Percentiles rank a stretch among this genome's conserved stretches.
Conservation (phyloP, 2,888 invertebrate species). For the Himalopsyche kuldschensis region DNA sequence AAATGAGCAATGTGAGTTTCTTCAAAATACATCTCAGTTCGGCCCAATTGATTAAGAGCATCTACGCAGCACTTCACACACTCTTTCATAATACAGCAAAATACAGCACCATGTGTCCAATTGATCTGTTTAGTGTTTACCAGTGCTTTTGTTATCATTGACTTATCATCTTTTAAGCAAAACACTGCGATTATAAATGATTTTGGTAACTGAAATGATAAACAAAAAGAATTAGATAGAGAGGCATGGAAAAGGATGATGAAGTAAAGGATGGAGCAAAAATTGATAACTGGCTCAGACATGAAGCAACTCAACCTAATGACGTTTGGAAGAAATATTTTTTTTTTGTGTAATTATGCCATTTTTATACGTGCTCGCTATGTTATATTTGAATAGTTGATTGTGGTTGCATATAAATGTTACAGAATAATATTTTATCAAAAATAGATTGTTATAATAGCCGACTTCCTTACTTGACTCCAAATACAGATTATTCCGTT, state of each 20-base stretch:
- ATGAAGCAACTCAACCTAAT: not conserved
- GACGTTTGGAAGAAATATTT: not conserved
- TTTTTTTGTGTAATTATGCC: too few relatives aligned
- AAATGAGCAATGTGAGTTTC: conserved; percentile 17
- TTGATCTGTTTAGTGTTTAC: conserved; percentile 9
- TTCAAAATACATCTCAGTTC: not conserved
- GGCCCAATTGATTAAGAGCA: not conserved
- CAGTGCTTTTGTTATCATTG: conserved; percentile 16
- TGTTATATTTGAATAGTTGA: too few relatives aligned
- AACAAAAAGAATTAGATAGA: too few relatives aligned
- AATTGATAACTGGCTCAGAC: not conserved
- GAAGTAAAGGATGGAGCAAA: not conserved
- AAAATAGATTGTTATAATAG: not conserved
- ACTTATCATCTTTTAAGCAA: not conserved
- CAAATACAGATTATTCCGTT: conserved; percentile 14
- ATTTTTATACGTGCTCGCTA: too few relatives aligned
- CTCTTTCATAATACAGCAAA: conserved; percentile 1
- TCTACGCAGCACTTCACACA: not conserved
- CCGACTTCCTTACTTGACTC: not conserved
- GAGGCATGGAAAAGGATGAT: too few relatives aligned
- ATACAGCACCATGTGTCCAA: conserved; percentile 4
- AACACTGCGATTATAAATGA: conserved; percentile 10
- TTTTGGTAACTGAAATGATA: conserved; percentile 8
- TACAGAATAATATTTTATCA: not conserved
- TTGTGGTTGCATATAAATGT: too few relatives aligned